phyloP scores from a whole-genome alignment of 2,113 vertebrate genomes.

The Solea solea region DNA sequence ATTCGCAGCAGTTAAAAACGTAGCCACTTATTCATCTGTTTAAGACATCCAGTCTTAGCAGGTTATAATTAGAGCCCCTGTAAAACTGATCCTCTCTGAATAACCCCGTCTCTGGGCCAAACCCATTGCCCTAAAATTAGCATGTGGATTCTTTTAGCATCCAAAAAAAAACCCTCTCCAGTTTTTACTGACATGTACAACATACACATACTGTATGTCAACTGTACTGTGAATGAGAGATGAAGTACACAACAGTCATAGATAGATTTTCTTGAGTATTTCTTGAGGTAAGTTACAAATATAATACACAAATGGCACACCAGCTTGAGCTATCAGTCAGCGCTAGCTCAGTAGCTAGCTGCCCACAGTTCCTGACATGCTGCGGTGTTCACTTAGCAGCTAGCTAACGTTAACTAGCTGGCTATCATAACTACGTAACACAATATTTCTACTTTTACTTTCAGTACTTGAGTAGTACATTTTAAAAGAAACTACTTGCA shows the following conservation, averaged over 20 bases:
- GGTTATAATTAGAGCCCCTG: constrained; percentile 51
- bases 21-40: constrained; percentile 14
- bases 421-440: no score
- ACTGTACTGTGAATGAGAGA: background rate
- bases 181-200: background rate
- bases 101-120: constrained; percentile 38
- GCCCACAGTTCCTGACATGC: no score
- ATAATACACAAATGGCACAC: no score
- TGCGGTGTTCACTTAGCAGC: no score
- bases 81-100: constrained; percentile 37
- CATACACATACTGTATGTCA: background rate
- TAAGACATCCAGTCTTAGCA: constrained; percentile 33
- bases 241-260: background rate
- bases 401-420: no score
- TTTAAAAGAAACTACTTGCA: no score
- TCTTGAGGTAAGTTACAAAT: no score
- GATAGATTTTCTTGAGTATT: no score
- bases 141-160: constrained; percentile 2
- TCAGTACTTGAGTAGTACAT: no score
- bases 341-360: no score
- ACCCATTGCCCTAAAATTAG: constrained; percentile 24
- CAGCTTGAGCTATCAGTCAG: no score
- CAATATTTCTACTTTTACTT: no score
- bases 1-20: constrained; percentile 4
- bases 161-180: background rate